Evolutionary conservation across 2,797 vertebrate species (phyloP).

Genomic region (Margarornis squamiger): DNA sequence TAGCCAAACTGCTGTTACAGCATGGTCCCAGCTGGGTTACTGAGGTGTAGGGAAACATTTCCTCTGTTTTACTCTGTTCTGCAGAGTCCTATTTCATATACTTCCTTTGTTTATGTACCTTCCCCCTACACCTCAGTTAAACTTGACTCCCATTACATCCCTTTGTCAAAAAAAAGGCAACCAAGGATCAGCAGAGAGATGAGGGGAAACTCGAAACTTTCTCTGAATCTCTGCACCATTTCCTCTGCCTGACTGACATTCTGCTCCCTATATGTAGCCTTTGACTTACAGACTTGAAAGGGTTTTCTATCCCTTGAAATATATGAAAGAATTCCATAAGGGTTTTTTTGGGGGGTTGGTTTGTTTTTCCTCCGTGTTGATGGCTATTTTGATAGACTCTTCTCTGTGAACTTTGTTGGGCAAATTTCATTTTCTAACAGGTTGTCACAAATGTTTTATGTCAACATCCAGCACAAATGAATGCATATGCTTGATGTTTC

Average conservation of each 20-base stretch:
- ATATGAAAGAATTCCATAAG: background rate
- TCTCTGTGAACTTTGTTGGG: background rate
- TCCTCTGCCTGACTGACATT: background rate
- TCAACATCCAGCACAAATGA: constrained; percentile 17
- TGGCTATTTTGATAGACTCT: background rate
- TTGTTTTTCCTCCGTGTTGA: background rate
- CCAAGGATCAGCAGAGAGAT: background rate
- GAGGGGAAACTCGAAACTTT: background rate
- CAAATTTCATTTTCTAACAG: constrained; percentile 45
- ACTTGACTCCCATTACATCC: background rate
- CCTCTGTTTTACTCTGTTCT: background rate
- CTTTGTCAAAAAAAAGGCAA: background rate
- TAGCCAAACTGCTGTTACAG: background rate
- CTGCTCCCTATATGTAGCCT: background rate
- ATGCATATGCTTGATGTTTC: constrained; percentile 13
- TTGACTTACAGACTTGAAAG: background rate
- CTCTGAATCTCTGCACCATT: background rate
- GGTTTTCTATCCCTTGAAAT: background rate
- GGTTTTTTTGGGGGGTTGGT: background rate
- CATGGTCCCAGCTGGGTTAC: background rate
- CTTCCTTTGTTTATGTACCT: background rate
- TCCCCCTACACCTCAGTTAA: background rate
- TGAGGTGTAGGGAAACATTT: background rate
- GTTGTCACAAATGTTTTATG: constrained; percentile 20
- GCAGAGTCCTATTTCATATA: background rate